A percentile compares a stretch with the other conserved stretches of the same genome.
phyloP scores from a whole-genome alignment of 37 sponge, comb jelly and placozoan genomes.

The Haliclona indistincta region DNA sequence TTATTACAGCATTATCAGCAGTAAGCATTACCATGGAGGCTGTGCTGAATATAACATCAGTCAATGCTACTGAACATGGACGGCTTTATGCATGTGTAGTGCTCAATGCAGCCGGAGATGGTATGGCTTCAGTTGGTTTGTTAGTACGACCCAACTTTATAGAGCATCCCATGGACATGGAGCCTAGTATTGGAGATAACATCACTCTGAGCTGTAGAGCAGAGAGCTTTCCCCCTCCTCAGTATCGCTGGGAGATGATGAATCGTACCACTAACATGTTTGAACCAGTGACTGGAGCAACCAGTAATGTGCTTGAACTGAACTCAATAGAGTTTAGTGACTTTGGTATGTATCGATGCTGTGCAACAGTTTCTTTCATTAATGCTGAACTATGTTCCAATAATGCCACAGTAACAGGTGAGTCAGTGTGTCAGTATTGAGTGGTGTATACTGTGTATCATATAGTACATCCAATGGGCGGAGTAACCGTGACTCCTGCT shows the following conservation, averaged over 20 bases:
- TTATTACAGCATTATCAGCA: conserved; percentile 60
- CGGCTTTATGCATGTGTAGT: conserved; percentile 65
- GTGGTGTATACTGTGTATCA: too few relatives aligned
- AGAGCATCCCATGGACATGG: not conserved
- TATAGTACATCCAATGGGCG: conserved; percentile 36
- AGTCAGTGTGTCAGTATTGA: not conserved
- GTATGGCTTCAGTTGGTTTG: conserved; percentile 12
- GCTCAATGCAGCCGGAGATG: conserved; percentile 59
- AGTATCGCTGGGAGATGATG: conserved; percentile 20
- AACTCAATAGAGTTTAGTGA: not conserved
- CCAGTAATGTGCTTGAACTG: not conserved
- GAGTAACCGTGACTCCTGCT: conserved; percentile 24
- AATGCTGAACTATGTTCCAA: not conserved
- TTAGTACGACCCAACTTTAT: conserved; percentile 20
- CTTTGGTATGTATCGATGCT: conserved; percentile 8
- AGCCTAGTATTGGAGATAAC: not conserved
- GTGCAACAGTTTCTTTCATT: not conserved
- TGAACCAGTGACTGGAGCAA: conserved; percentile 2
- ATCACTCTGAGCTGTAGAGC: conserved; percentile 15
- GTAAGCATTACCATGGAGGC: not conserved
- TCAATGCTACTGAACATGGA: conserved; percentile 26
- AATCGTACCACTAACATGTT: not conserved
- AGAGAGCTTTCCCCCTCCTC: conserved; percentile 20
- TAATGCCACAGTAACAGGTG: conserved; percentile 11
- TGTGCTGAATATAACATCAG: not conserved